Evolutionary conservation across 2,797 vertebrate genomes (phyloP).

Genomic region (Champsocephalus esox): DNA sequence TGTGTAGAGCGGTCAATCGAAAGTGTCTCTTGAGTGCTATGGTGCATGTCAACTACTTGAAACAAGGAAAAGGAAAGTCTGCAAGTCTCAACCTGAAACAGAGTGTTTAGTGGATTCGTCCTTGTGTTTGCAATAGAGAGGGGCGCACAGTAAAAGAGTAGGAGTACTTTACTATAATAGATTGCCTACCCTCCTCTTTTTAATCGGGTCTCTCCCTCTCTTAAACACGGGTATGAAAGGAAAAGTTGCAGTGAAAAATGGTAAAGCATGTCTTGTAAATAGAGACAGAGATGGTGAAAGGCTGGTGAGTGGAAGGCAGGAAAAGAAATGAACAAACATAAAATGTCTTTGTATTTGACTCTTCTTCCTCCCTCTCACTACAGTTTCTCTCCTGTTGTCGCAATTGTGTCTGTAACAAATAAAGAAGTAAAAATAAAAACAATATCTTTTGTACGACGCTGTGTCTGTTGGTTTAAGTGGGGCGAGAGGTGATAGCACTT

Average conservation of each 20-base stretch:
- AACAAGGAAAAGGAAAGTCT: constrained; percentile 71
- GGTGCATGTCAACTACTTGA: constrained; percentile 71
- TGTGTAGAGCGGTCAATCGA: constrained; percentile 46
- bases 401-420: constrained; percentile 78
- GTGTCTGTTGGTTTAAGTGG: constrained; percentile 73
- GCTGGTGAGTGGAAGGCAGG: constrained; percentile 56
- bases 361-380: constrained; percentile 49
- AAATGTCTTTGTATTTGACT: constrained; percentile 73
- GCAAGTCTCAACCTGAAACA: constrained; percentile 60
- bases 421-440: constrained; percentile 83
- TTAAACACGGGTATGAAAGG: constrained; percentile 30
- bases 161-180: constrained; percentile 81
- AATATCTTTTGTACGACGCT: constrained; percentile 77
- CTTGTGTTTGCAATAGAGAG: constrained; percentile 44
- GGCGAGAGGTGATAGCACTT: background rate
- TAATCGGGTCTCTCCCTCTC: constrained; percentile 33
- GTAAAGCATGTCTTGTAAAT: constrained; percentile 52
- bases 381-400: constrained; percentile 70
- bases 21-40: constrained; percentile 69
- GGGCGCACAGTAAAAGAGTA: constrained; percentile 53
- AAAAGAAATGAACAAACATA: constrained; percentile 64
- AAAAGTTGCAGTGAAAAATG: constrained; percentile 54
- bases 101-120: constrained; percentile 57
- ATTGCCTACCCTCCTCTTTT: constrained; percentile 67
- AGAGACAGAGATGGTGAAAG: constrained; percentile 72